Evolutionary conservation across 2,113 vertebrate genomes (phyloP), one percentile per base, ranked within the genome.

Genomic region (Emydura subglobosa): DNA sequence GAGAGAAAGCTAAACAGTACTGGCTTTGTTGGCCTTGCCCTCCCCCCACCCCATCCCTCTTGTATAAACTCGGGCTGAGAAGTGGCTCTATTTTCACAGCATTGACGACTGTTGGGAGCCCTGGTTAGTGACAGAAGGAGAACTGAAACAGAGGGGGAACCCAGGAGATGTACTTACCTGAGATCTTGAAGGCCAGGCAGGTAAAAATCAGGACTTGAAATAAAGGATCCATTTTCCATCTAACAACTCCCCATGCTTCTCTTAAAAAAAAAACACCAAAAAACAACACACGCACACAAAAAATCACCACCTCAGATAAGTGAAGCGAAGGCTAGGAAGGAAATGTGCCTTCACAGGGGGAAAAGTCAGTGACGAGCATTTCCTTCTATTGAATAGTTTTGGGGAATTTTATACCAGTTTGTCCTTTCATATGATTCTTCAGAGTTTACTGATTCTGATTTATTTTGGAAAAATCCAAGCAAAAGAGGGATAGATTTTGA

Each of bases 311-410:
- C 97, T 97, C 97, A 98, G 98, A 99, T 98, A 98, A 99, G 98
- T 97, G 97, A 98, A 98, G 98, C 97, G 96, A 97, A 98, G 94
- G 97, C 97, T 98, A 98, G 98, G 98, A 98, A 99, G 98, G 99
- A 99, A 99, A 98, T 97, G 98, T 97, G 98, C 98, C 97, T 99
- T 98, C 98, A 98, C 94, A 96, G 97, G 98, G 98, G 98, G 98
- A 98, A 98, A 98, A 98, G 99, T 97, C 98, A 97, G 97, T 98
- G 98, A 99, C 98, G 98, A 98, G 97, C 97, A 98, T 97, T 99
- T 99, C 99, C 99, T 99, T 98, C 99, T 98, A 99, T 99, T 99
- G 98, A 98, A 98, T 98, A 98, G 98, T 98, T 98, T 98, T 94
- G 97, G 98, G 98, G 96, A 98, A 96, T 97, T 98, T 98, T 97